phyloP scores from a whole-genome alignment of 2,113 vertebrate genomes.

The Ameiurus melas region DNA sequence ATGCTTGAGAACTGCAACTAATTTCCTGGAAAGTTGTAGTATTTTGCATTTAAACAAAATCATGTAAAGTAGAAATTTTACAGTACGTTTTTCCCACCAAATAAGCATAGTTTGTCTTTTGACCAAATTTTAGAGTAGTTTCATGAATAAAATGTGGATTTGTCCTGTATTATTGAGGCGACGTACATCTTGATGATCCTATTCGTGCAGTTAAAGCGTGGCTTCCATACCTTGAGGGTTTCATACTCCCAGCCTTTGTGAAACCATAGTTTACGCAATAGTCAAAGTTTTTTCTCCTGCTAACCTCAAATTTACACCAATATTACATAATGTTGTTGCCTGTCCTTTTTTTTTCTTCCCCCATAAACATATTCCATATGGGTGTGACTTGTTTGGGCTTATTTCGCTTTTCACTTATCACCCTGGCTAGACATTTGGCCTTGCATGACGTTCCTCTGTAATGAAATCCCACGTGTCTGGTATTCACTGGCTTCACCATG shows the following conservation, averaged over 20 bases:
- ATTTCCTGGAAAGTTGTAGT: background rate
- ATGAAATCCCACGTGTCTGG: slow-evolving; percentile 27
- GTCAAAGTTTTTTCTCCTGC: background rate
- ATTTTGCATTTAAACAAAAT: slow-evolving; percentile 26
- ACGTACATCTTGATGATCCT: background rate
- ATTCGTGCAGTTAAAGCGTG: background rate
- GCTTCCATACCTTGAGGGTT: background rate
- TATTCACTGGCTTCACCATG: slow-evolving; percentile 29
- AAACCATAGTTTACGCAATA: background rate
- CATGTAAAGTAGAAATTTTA: background rate
- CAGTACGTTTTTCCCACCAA: background rate
- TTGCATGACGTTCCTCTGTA: background rate
- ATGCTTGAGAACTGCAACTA: background rate
- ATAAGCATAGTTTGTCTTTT: background rate
- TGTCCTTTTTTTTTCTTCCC: background rate
- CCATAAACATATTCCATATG: background rate
- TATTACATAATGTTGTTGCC: background rate
- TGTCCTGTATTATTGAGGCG: too few species aligned
- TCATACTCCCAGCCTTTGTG: background rate
- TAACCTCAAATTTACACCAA: background rate
- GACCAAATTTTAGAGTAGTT: background rate
- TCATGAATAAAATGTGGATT: background rate
- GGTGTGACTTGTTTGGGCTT: slow-evolving; percentile 17
- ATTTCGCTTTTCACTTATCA: slow-evolving; percentile 17
- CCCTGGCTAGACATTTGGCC: slow-evolving; percentile 28